phyloP scores from a whole-genome alignment of 2,113 vertebrate species.

The Myxocyprinus asiaticus region DNA sequence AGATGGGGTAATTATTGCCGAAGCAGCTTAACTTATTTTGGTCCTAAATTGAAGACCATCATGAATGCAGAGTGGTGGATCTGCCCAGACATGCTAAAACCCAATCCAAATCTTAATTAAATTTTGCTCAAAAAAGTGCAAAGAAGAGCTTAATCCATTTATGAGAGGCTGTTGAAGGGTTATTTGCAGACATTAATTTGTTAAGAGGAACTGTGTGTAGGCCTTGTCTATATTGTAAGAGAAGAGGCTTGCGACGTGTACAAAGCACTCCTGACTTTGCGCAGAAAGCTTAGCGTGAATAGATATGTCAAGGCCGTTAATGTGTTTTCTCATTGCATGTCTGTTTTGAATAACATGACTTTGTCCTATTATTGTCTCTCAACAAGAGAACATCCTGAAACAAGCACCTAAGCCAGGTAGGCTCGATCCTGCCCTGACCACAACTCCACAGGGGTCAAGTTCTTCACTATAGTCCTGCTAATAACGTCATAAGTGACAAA shows the following conservation, averaged over 20 bases:
- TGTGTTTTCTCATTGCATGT: conserved; percentile 61
- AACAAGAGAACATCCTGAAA: conserved; percentile 1
- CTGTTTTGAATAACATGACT: conserved; percentile 64
- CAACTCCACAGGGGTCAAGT: conserved; percentile 87
- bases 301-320: conserved; percentile 57
- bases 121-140: conserved; percentile 75
- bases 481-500: conserved; percentile 89
- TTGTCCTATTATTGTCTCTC: conserved; percentile 68
- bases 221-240: conserved; percentile 66
- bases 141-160: conserved; percentile 77
- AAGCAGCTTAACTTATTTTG: conserved; percentile 78
- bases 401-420: conserved; percentile 83
- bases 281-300: conserved; percentile 69
- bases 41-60: conserved; percentile 75
- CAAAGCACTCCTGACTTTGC: conserved; percentile 68
- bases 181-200: conserved; percentile 78
- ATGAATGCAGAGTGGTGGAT: conserved; percentile 53
- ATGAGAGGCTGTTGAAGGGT: conserved; percentile 73
- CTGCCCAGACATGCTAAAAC: conserved; percentile 76
- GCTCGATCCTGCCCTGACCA: conserved; percentile 78
- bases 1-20: conserved; percentile 78
- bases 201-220: conserved; percentile 75
- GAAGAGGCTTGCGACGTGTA: conserved; percentile 61
- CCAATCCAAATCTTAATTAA: conserved; percentile 83
- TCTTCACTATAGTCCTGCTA: conserved; percentile 83